These are phyloP conservation scores for Eupithecia pulchellata DNA, from an alignment of 2,888 invertebrate genomes.

Conservation along the genomic window DNA sequence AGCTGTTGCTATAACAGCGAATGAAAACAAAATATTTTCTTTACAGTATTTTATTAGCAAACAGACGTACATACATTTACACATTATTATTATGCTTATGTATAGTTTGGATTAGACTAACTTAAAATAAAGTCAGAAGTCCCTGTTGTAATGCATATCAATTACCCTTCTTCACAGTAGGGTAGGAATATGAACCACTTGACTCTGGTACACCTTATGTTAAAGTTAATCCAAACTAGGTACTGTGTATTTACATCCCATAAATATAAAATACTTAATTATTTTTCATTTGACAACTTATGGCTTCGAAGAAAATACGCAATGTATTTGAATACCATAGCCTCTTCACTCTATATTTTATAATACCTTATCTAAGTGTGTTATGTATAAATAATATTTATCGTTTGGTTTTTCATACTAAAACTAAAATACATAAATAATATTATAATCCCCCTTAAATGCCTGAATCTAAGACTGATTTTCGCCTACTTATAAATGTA, in stretches of 20 bases:
- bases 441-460: conserved; percentile 41
- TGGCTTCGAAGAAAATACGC: conserved; percentile 53
- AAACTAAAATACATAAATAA: conserved; percentile 58
- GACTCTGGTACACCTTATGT: neutral
- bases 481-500: conserved; percentile 24
- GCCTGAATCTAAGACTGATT: conserved; percentile 37
- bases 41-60: conserved; percentile 59
- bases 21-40: conserved; percentile 20
- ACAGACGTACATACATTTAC: conserved; percentile 57
- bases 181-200: neutral
- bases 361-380: conserved; percentile 55
- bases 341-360: conserved; percentile 49
- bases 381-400: conserved; percentile 61
- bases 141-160: neutral
- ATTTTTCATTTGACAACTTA: conserved; percentile 37
- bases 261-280: conserved; percentile 24
- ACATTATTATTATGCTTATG: conserved; percentile 44
- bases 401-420: conserved; percentile 75
- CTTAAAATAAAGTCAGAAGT: neutral
- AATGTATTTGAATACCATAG: conserved; percentile 57
- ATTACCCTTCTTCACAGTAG: conserved; percentile 5
- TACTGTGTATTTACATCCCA: conserved; percentile 16
- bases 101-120: conserved; percentile 7
- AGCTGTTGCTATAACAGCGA: too few relatives aligned
- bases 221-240: conserved; percentile 16